Percentiles rank a stretch among this genome's conserved stretches.
phyloP scores from a whole-genome alignment of 2,888 invertebrate genomes.

The Gymnoscelis rufifasciata region DNA sequence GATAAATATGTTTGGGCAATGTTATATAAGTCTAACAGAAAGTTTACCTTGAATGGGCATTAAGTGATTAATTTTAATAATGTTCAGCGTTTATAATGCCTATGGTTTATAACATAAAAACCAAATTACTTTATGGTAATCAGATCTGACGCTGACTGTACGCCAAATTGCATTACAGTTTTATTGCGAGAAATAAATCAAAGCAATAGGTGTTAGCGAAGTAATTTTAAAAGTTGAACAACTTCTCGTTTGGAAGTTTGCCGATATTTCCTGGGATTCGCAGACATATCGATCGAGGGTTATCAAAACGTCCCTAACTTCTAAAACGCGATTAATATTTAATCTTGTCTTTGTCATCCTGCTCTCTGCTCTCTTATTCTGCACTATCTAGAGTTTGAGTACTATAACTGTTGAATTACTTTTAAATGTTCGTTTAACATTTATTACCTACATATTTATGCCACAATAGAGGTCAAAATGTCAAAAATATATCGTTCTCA shows the following conservation, averaged over 20 bases:
- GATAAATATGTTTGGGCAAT: too few relatives aligned
- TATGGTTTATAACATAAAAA: background rate
- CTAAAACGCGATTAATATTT: conserved; percentile 4
- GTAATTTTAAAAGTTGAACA: conserved; percentile 54
- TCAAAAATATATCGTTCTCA: too few relatives aligned
- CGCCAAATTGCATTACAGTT: conserved; percentile 40
- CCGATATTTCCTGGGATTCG: conserved; percentile 44
- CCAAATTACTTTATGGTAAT: background rate
- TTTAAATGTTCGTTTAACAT: too few relatives aligned
- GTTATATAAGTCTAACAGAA: too few relatives aligned
- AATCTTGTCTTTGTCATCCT: conserved; percentile 3
- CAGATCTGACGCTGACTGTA: conserved; percentile 18
- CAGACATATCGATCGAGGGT: conserved; percentile 23
- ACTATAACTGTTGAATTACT: too few relatives aligned
- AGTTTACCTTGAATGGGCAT: too few relatives aligned
- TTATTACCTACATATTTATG: too few relatives aligned
- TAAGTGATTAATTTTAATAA: too few relatives aligned
- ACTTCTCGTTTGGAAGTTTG: conserved; percentile 52
- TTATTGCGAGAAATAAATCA: conserved; percentile 49
- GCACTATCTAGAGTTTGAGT: too few relatives aligned
- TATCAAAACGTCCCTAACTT: conserved; percentile 11
- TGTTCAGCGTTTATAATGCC: background rate
- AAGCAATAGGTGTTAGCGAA: conserved; percentile 50
- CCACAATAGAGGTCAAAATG: too few relatives aligned
- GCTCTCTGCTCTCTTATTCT: background rate